Base-by-base conservation (phyloP, 2,113 vertebrate species). In the Dicrurus megarhynchus region DNA sequence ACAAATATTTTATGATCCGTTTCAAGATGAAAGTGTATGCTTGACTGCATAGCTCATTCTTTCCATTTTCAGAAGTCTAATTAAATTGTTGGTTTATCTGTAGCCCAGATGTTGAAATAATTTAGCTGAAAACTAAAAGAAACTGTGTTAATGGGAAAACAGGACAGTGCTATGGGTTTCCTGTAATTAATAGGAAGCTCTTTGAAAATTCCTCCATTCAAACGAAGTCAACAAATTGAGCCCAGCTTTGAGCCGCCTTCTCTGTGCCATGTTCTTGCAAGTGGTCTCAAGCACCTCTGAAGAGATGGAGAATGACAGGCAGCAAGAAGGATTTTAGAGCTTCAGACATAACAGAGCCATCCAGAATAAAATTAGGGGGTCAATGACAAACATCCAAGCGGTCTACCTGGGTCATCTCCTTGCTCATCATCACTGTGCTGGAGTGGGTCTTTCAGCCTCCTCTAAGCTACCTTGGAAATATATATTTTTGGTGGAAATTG, bases 101-200 rank as follows among this genome's bases (percentile, higher is more conserved):
- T 95, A 96, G 89, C 96, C 97, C 98, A 98, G 98, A 98, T 98
- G 98, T 98, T 93, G 69, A 98, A 98, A 97, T 98, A 97, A 98
- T 98, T 98, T 98, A 98, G 96, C 97, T 97, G 97, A 97, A 96
- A 95, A 97, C 89, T 68, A 81, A 96, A 98, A 96, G 96, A 97
- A 98, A 97, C 97, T 98, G 97, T 98, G 98, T 98, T 98, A 98
- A 99, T 98, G 97, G 97, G 97, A 98, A 98, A 98, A 98, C 95
- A 97, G 97, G 98, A 98, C 96, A 97, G 97, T 98, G 97, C 97
- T 97, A 95, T 95, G 96, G 95, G 92, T 98, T 98, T 99, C 98
- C 98, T 99, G 98, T 98, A 98, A 98, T 98, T 98, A 98, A 98
- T 97, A 97, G 95, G 96, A 96, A 98, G 96, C 95, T 94, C 98